Evolutionary conservation across 2,797 vertebrate genomes (phyloP).

Genomic region (Xiphorhynchus erythropygius): DNA sequence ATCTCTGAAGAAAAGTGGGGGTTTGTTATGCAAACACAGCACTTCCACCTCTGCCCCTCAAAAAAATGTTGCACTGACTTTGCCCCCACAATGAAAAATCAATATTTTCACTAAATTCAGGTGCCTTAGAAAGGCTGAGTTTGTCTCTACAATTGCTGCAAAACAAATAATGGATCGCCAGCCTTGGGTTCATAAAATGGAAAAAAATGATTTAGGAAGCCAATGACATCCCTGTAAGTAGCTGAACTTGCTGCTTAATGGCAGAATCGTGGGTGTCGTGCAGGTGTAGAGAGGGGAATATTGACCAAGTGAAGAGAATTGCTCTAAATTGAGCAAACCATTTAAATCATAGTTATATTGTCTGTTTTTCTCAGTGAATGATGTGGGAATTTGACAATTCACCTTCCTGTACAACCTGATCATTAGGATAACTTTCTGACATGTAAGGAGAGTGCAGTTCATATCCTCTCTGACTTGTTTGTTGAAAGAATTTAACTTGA

Average conservation of each 20-base stretch:
- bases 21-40: neutral
- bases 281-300: fast-evolving
- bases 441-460: neutral
- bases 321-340: neutral
- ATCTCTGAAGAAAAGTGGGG: neutral
- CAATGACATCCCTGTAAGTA: neutral
- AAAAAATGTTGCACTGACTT: neutral
- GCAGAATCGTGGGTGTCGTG: neutral
- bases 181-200: neutral
- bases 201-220: neutral
- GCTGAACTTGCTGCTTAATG: neutral
- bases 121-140: neutral
- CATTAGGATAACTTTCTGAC: neutral
- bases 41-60: neutral
- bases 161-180: neutral
- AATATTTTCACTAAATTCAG: neutral
- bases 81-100: neutral
- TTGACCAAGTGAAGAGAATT: neutral
- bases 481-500: neutral
- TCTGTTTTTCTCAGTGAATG: neutral
- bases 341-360: neutral
- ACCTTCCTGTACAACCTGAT: neutral
- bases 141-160: neutral
- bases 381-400: neutral
- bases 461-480: neutral